Base-by-base conservation (phyloP, 1,140 invertebrate genomes). In the Sycobia sp. region DNA sequence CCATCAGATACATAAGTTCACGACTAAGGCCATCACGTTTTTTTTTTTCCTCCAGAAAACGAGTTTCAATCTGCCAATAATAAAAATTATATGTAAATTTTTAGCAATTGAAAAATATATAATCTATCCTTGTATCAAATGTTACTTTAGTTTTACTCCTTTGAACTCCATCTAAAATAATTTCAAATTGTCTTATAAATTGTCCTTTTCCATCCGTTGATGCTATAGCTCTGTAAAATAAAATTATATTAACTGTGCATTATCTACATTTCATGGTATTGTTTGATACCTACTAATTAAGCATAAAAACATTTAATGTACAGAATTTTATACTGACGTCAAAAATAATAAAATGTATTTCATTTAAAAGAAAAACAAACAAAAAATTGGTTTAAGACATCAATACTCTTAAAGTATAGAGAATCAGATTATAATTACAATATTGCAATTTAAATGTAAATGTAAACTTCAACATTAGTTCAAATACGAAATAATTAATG, bases 171-270 rank as follows among this genome's bases (percentile, higher is more conserved):
- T 92, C 89, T 2, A 96, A 89, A 75, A 96, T 96, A 14, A 87
- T 85, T 72, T 95, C 91, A 71, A 96, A 90, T 76, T 97, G 93
- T 57, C 89, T 86, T 65, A 96, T 84, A 76, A 96, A 96, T 75
- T 95, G 90, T 73, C 94, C 92, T 72, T 90, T 90, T 11, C 86
- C 86, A 61, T 85, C 85, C 8, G 78, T 70, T 20, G 88, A 89
- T 36, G 85, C 80, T 88, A 91, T 90, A 29, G 89, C 90, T 77
- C 88, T 88, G 56, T 62, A 70, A 32, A 7, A 64, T 55, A 44
- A 4, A 38, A 44, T 32, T 29, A 1, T 38, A 29, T 14, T 41
- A 43, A 14, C 41, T 53, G n/a, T n/a, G n/a, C n/a, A n/a, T n/a
- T n/a, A n/a, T n/a, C n/a, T n/a, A n/a, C n/a, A n/a, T n/a, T n/a